phyloP scores from a whole-genome alignment of 2,888 invertebrate genomes.

The Schrankia costaestrigalis region DNA sequence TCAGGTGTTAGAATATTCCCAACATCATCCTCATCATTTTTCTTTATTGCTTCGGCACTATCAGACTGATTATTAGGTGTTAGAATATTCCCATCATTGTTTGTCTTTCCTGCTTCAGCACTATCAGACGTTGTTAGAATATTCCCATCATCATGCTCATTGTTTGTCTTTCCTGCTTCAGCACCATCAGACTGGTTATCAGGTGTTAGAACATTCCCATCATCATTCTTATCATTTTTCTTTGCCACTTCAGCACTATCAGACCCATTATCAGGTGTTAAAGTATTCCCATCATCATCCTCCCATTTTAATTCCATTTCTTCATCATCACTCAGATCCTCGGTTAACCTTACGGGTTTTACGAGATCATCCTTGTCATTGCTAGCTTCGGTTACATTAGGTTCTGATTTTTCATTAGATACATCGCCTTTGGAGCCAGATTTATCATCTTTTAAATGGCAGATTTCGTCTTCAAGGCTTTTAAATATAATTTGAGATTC shows the following conservation, averaged over 20 bases:
- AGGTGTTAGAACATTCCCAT: slow-evolving; percentile 31
- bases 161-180: not conserved
- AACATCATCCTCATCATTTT: slow-evolving; percentile 51
- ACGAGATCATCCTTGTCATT: slow-evolving; percentile 51
- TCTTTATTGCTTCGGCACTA: not conserved
- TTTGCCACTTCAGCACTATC: not conserved
- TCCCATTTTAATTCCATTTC: not conserved
- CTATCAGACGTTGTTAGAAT: too few species aligned
- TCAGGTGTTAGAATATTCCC: slow-evolving; percentile 29
- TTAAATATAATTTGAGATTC: too few species aligned
- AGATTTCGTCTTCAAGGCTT: too few species aligned
- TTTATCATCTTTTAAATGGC: too few species aligned
- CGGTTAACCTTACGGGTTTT: slow-evolving; percentile 22
- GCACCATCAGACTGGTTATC: slow-evolving; percentile 5
- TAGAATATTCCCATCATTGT: not conserved
- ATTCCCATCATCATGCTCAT: too few species aligned
- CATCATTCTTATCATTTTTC: slow-evolving; percentile 50
- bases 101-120: not conserved
- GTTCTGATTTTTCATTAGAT: too few species aligned
- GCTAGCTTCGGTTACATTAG: too few species aligned
- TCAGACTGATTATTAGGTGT: not conserved
- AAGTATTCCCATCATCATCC: too few species aligned
- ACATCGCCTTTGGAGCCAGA: too few species aligned
- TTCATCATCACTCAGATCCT: slow-evolving; percentile 4
- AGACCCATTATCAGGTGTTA: not conserved